A percentile compares a stretch with the other conserved stretches of the same genome.
phyloP scores from a whole-genome alignment of 2,797 vertebrate species.

The Lindbergichthys nudifrons region DNA sequence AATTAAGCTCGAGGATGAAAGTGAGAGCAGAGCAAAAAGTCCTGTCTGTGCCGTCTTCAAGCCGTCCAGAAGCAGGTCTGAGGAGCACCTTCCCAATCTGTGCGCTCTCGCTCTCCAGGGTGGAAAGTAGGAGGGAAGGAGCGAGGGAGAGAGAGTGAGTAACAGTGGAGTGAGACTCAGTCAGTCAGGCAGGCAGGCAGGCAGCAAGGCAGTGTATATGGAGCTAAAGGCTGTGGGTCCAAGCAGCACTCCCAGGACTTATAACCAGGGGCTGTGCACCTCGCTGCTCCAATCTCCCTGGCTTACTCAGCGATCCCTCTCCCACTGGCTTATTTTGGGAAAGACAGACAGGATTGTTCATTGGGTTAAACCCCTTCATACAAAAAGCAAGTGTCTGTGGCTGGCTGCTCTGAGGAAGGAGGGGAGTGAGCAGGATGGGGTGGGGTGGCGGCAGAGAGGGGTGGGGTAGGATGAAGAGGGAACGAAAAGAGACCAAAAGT shows the following conservation, averaged over 20 bases:
- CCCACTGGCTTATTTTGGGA: conserved; percentile 83
- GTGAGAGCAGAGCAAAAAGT: conserved; percentile 58
- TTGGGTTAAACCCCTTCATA: conserved; percentile 79
- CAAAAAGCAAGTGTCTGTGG: conserved; percentile 84
- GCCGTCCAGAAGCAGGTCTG: conserved; percentile 83
- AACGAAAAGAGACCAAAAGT: conserved; percentile 39
- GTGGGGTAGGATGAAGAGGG: conserved; percentile 72
- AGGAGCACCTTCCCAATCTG: conserved; percentile 86
- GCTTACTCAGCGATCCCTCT: conserved; percentile 78
- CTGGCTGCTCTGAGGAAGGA: conserved; percentile 72
- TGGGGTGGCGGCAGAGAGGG: conserved; percentile 76
- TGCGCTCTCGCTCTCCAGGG: conserved; percentile 80
- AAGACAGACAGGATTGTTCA: conserved; percentile 85
- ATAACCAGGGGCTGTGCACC: conserved; percentile 85
- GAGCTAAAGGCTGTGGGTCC: conserved; percentile 76
- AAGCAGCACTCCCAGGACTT: conserved; percentile 80
- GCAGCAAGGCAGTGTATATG: conserved; percentile 70
- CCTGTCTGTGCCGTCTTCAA: conserved; percentile 78
- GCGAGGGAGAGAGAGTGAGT: conserved; percentile 73
- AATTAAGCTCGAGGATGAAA: conserved; percentile 40
- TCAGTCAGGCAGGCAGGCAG: conserved; percentile 66
- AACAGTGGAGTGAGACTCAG: conserved; percentile 71
- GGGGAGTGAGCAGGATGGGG: conserved; percentile 82
- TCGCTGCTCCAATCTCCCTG: conserved; percentile 81
- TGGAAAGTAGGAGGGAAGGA: conserved; percentile 87